A percentile compares a stretch with the other conserved stretches of the same genome.
These are phyloP conservation scores for Spizaetus ornatus DNA, from an alignment of 2,113 vertebrate genomes.

Conservation along the genomic window DNA sequence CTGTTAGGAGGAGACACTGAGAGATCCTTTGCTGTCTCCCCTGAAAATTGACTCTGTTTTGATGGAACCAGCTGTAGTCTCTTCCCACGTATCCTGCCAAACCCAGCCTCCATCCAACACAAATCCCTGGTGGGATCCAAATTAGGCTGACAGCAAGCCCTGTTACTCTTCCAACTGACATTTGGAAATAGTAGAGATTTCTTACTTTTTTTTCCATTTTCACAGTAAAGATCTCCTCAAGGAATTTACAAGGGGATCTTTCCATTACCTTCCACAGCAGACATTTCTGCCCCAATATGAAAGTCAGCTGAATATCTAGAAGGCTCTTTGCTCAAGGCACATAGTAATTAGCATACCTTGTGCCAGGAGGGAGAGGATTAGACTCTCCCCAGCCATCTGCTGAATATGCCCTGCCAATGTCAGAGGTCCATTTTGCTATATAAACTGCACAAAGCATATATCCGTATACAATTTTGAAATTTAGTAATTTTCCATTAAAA, in stretches of 20 bases:
- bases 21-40: neutral
- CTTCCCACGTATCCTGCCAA: neutral
- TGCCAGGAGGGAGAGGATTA: slow-evolving; percentile 1
- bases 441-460: slow-evolving; percentile 1
- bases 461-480: neutral
- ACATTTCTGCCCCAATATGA: neutral
- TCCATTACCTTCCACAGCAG: neutral
- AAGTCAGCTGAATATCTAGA: neutral
- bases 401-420: neutral
- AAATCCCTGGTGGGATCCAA: neutral
- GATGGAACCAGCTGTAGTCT: neutral
- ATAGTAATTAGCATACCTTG: neutral
- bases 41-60: neutral
- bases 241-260: neutral
- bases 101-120: neutral
- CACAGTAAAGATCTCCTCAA: neutral
- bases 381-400: slow-evolving; percentile 14
- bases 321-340: neutral
- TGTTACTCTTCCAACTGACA: neutral
- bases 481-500: slow-evolving; percentile 5
- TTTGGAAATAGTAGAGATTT: neutral
- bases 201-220: neutral
- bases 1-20: neutral
- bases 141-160: neutral
- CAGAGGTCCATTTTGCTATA: neutral